Conservation (phyloP, 2,888 invertebrate species). For the Leistus spinibarbis region DNA sequence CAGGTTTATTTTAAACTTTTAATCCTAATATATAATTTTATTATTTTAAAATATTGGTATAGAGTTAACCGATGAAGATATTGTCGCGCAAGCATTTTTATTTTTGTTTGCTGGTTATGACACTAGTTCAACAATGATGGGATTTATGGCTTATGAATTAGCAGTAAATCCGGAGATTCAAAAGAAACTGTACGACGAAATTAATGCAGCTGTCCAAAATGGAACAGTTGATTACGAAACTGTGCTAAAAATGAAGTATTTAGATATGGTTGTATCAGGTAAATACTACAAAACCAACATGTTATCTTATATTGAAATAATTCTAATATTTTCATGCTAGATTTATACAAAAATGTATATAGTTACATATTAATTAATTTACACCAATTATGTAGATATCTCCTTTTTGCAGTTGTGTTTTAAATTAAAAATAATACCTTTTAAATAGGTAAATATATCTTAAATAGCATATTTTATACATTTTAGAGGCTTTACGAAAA, state of each 20-base stretch:
- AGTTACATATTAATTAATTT: too few species aligned
- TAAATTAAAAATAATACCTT: too few species aligned
- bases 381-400: too few species aligned
- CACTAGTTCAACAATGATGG: conserved; percentile 51
- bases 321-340: background rate
- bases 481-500: conserved; percentile 59
- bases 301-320: too few species aligned
- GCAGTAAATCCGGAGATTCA: conserved; percentile 54
- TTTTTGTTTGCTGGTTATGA: conserved; percentile 62
- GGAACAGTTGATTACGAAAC: conserved; percentile 56
- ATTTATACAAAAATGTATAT: too few species aligned
- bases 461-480: too few species aligned
- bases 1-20: background rate
- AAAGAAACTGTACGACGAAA: conserved; percentile 51
- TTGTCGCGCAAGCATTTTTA: conserved; percentile 62
- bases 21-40: background rate
- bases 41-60: background rate
- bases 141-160: conserved; percentile 52
- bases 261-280: conserved; percentile 62
- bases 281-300: too few species aligned
- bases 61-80: conserved; percentile 56
- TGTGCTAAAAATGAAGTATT: conserved; percentile 59
- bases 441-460: too few species aligned
- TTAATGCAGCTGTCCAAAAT: conserved; percentile 47
- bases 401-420: too few species aligned